Base-by-base conservation (phyloP, 2,797 vertebrate genomes). In the Apogon talboti region DNA sequence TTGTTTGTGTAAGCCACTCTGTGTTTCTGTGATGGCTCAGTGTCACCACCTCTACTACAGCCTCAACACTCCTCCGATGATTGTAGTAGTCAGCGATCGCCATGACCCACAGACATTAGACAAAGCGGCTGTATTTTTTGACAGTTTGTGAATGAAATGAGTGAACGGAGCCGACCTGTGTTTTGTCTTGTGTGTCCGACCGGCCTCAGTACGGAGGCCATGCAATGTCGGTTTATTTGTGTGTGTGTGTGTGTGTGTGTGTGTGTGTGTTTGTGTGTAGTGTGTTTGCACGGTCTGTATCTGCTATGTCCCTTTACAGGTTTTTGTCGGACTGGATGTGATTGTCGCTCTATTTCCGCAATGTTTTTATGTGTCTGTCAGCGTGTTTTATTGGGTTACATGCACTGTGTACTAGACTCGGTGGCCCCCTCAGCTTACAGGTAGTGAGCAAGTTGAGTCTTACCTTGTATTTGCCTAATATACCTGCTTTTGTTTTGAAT, bases 201-300 rank as follows among this genome's bases (percentile, higher is more conserved):
- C 88, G 86, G 90, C 88, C 88, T 89, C 56, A 78, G 74, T 82
- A 73, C 79, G 86, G 89, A 92, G 87, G 87, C 90, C 91, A 81
- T 78, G 84, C 82, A 79, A 65, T 88, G 82, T 87, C 74, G 76
- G 79, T 46, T 76, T 83, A 85, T 78, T 59, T 38, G 58, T 64
- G 70, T 58, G 79, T 55, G 66, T 40, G 64, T 47, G 40, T 42
- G 51, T 71, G 71, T 71, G 74, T 66, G 46, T 14, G 58, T 50
- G 59, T 57, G 62, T 52, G 44, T 30, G 46, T 53, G 40, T 71
- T 66, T 71, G 74, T 57, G 71, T 30, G 58, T 59, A n/a, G 50
- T 58, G 21, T 24, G 42, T 35, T 35, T 35, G 7, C 40, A 12
- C 53, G 47, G 50, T 60, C 65, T 48, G 16, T 51, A 28, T 11